Evolutionary conservation across 2,797 vertebrate genomes (phyloP), one percentile per base, ranked within the genome.

Genomic region (Sebastes iracundus): DNA sequence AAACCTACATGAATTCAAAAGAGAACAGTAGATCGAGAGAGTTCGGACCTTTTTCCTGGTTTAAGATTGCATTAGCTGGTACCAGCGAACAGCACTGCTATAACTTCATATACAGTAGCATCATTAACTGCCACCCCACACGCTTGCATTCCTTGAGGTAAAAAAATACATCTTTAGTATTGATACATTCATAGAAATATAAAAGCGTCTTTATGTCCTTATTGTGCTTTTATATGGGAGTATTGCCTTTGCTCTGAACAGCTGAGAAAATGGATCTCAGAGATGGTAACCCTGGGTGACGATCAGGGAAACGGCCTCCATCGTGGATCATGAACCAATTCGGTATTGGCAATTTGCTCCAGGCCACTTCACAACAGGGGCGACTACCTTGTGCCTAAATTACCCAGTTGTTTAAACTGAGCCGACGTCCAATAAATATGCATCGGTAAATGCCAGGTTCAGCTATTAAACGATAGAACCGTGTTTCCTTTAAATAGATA

Each of bases 181-280:
- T 66, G 86, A 93, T 95, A 95, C 93, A 96, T 96, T 96, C 95
- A 93, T 93, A 93, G 88, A 95, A 94, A 94, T 95, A 96, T 93
- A 94, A 95, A 94, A 95, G 84, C 49, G 58, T 91, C 84, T 88
- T 84, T 80, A 77, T 87, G 70, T 90, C 72, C 75, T 72, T 84
- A 81, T 94, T 94, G 94, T 94, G 93, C 94, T 93, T 94, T 94
- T 88, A 88, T 78, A 69, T 79, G 88, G 81, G 88, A 85, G 91
- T 93, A 94, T 94, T 92, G 90, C 93, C 87, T 89, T 91, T 60
- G 7, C 53, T 87, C 72, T 66, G 66, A 86, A 82, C 73, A 72
- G 82, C 86, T 78, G 74, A 83, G 78, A 75, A 88, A 85, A 86
- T 82, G n/a, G 66, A 88, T 77, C 70, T 89, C 80, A 80, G 80